Evolutionary conservation across 2,113 vertebrate species (phyloP).

Genomic region (Scomber japonicus): DNA sequence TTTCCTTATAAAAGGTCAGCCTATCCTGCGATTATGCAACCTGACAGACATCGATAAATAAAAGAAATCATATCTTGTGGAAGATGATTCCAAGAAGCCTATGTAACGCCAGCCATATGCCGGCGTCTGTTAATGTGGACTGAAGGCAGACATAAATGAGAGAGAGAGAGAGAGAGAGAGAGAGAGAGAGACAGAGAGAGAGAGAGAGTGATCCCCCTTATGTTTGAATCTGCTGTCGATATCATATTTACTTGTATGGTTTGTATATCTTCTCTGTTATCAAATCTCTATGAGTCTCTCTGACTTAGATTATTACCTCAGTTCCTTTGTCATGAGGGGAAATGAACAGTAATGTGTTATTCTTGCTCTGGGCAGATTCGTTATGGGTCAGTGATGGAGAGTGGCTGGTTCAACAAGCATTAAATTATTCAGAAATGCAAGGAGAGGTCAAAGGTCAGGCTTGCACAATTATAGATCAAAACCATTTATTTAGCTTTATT

Average conservation of each 20-base stretch:
- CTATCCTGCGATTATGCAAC: conserved; percentile 60
- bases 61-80: conserved; percentile 57
- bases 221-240: conserved; percentile 1
- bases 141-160: not conserved
- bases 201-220: not conserved
- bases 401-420: conserved; percentile 24
- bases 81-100: conserved; percentile 33
- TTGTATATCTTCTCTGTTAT: not conserved
- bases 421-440: conserved; percentile 11
- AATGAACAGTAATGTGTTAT: conserved; percentile 43
- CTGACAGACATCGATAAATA: conserved; percentile 70
- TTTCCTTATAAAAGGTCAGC: conserved; percentile 54
- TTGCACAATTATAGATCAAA: not conserved
- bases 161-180: too few species aligned
- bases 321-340: conserved; percentile 15
- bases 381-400: conserved; percentile 48
- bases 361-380: conserved; percentile 18
- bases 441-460: conserved; percentile 59
- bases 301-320: conserved; percentile 19
- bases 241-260: not conserved
- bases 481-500: conserved; percentile 1
- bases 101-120: conserved; percentile 47
- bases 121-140: not conserved
- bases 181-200: not conserved
- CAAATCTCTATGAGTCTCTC: not conserved